A percentile compares a stretch with the other conserved stretches of the same genome.
These are phyloP conservation scores for Maccullochella peelii DNA, from an alignment of 2,113 vertebrate genomes.

Conservation along the genomic window DNA sequence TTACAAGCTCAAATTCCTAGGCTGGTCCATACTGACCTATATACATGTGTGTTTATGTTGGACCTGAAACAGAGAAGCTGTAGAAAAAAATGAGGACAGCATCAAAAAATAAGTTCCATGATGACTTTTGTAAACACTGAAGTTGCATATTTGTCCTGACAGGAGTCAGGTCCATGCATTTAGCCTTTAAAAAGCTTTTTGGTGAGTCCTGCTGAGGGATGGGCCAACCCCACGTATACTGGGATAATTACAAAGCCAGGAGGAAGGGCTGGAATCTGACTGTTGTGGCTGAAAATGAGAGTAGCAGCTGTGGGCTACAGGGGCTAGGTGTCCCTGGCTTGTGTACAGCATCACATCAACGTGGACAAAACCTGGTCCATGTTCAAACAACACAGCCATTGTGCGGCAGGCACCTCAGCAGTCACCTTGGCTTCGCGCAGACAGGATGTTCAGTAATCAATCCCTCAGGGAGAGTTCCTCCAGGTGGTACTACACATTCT, in stretches of 20 bases:
- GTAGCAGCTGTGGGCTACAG: conserved; percentile 73
- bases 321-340: conserved; percentile 71
- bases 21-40: conserved; percentile 65
- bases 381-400: conserved; percentile 77
- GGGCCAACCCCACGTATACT: conserved; percentile 5
- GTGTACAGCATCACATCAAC: conserved; percentile 60
- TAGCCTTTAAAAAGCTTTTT: conserved; percentile 6
- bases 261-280: conserved; percentile 56
- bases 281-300: conserved; percentile 68
- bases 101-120: conserved; percentile 45
- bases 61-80: conserved; percentile 26
- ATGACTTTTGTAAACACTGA: conserved; percentile 18
- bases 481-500: conserved; percentile 77
- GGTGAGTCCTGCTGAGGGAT: conserved; percentile 10
- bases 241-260: conserved; percentile 75
- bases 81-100: conserved; percentile 39
- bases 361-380: conserved; percentile 64
- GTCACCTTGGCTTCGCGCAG: conserved; percentile 68
- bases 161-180: conserved; percentile 11
- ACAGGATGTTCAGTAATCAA: conserved; percentile 80
- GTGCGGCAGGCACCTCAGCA: conserved; percentile 68
- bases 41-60: conserved; percentile 59
- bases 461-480: conserved; percentile 76
- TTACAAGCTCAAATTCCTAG: conserved; percentile 60
- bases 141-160: conserved; percentile 5